These are phyloP conservation scores for Chloebia gouldiae DNA, from an alignment of 2,113 vertebrate species.

Conservation along the genomic window DNA sequence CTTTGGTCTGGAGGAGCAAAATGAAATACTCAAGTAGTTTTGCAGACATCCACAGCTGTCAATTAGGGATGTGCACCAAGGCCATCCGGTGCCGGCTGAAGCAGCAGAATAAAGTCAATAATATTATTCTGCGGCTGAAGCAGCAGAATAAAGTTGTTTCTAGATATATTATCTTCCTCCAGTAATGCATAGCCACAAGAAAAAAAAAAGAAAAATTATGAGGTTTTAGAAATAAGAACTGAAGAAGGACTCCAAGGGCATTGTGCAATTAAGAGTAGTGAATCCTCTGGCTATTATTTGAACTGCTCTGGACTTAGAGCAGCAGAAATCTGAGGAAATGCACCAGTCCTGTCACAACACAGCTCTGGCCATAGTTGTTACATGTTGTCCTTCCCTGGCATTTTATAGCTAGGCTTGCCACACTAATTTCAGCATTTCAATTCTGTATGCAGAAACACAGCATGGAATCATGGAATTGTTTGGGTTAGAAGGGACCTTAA, in stretches of 20 bases:
- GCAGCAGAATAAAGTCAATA: neutral
- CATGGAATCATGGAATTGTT: neutral
- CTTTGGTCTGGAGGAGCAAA: neutral
- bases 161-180: neutral
- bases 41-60: neutral
- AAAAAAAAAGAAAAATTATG: neutral
- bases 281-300: neutral
- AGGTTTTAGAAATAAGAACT: neutral
- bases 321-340: neutral
- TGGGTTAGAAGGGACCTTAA: neutral
- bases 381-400: neutral
- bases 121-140: too few species aligned
- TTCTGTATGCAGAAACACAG: neutral
- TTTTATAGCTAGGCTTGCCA: neutral
- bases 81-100: neutral
- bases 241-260: neutral
- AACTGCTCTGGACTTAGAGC: neutral
- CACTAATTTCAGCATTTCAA: neutral
- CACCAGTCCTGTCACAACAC: neutral
- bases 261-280: neutral
- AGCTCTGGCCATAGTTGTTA: neutral
- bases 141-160: neutral
- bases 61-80: rapidly evolving
- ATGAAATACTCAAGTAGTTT: neutral
- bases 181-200: neutral